phyloP scores from a whole-genome alignment of 2,888 invertebrate genomes.

The Piscicola geometra region DNA sequence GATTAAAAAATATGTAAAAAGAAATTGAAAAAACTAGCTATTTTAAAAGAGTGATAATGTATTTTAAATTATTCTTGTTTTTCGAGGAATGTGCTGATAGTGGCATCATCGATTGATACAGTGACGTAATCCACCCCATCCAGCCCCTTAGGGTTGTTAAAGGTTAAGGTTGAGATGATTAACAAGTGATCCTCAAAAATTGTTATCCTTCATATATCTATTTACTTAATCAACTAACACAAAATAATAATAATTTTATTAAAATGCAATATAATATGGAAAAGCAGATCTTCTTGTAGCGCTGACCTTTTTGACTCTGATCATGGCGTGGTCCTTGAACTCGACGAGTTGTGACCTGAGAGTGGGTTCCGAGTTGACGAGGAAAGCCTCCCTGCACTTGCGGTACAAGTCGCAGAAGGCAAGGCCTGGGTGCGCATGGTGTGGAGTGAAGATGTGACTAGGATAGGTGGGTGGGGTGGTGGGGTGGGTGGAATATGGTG shows the following conservation, averaged over 20 bases:
- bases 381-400: slow-evolving; percentile 77
- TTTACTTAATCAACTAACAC: neutral
- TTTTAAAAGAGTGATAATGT: too few species aligned
- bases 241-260: too few species aligned
- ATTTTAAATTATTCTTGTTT: slow-evolving; percentile 38
- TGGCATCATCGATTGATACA: slow-evolving; percentile 70
- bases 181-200: too few species aligned
- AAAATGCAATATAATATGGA: too few species aligned
- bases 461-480: too few species aligned
- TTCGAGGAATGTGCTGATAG: slow-evolving; percentile 65
- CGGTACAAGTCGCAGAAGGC: slow-evolving; percentile 79
- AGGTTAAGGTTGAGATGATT: too few species aligned
- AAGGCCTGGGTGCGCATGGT: slow-evolving; percentile 67
- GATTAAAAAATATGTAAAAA: too few species aligned
- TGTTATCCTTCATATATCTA: too few species aligned
- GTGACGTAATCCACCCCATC: slow-evolving; percentile 77
- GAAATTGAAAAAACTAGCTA: too few species aligned
- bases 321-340: slow-evolving; percentile 87
- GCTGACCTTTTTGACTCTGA: slow-evolving; percentile 67
- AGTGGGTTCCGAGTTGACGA: slow-evolving; percentile 86
- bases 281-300: too few species aligned
- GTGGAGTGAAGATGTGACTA: too few species aligned
- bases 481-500: neutral
- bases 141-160: slow-evolving; percentile 62
- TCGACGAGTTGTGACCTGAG: slow-evolving; percentile 86